Evolutionary conservation across 2,888 invertebrate genomes (phyloP).

Genomic region (Ophion ventricosus): DNA sequence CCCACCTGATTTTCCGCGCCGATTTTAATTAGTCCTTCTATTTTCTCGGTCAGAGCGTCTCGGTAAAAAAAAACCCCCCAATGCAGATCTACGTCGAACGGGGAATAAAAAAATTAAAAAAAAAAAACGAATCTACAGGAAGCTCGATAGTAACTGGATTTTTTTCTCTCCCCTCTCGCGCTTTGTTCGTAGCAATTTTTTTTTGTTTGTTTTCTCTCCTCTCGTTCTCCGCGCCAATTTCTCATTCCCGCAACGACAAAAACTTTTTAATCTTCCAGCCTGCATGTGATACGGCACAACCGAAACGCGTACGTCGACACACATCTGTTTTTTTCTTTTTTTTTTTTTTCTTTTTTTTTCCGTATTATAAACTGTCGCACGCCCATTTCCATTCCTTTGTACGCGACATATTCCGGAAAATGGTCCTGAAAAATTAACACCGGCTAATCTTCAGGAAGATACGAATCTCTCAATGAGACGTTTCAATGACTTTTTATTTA

Average conservation of each 20-base stretch:
- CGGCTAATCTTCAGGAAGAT: slow-evolving; percentile 7
- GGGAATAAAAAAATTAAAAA: slow-evolving; percentile 29
- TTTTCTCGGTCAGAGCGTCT: slow-evolving; percentile 57
- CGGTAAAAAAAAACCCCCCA: slow-evolving; percentile 37
- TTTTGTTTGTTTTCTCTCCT: no score
- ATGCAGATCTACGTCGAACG: slow-evolving; percentile 21
- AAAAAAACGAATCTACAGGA: slow-evolving; percentile 61
- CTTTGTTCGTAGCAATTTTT: slow-evolving; percentile 34
- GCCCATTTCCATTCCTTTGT: slow-evolving; percentile 35
- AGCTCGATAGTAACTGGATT: slow-evolving; percentile 51
- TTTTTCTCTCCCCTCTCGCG: slow-evolving; percentile 12
- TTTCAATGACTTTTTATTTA: no score
- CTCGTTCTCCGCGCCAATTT: slow-evolving; percentile 45
- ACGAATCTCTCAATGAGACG: neutral
- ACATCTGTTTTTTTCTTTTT: slow-evolving; percentile 8
- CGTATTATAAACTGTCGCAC: slow-evolving; percentile 26
- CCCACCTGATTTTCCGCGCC: slow-evolving; percentile 63
- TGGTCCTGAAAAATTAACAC: slow-evolving; percentile 1
- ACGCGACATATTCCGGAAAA: neutral
- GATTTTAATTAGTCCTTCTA: slow-evolving; percentile 70
- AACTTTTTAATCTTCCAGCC: slow-evolving; percentile 78
- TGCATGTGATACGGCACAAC: slow-evolving; percentile 37
- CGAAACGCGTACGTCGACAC: neutral
- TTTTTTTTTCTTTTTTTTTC: slow-evolving; percentile 18
- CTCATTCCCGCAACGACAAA: slow-evolving; percentile 70